Evolutionary conservation across 1,140 invertebrate genomes (phyloP).

Genomic region (Drosophila navojoa): DNA sequence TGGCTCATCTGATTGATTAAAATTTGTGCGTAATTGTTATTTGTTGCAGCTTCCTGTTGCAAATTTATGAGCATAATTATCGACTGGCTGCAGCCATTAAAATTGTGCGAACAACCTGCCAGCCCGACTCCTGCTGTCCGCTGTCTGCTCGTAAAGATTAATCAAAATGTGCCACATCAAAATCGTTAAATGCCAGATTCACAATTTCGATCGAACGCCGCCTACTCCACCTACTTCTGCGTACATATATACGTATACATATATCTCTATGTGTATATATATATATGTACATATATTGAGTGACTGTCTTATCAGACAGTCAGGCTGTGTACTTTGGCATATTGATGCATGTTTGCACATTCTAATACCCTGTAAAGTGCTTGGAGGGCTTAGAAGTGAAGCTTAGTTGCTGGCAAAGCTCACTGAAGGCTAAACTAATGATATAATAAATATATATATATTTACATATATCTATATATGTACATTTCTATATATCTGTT

Average conservation of each 20-base stretch:
- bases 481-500: no score
- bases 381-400: not conserved
- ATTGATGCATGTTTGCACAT: conserved; percentile 10
- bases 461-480: not conserved
- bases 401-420: no score
- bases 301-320: conserved; percentile 27
- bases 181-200: conserved; percentile 39
- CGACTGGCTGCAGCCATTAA: conserved; percentile 35
- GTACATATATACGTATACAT: no score
- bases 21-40: conserved; percentile 15
- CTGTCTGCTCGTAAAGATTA: conserved; percentile 45
- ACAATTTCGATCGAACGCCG: not conserved
- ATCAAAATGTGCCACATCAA: conserved; percentile 65
- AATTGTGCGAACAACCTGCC: conserved; percentile 28
- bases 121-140: not conserved
- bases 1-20: conserved; percentile 7
- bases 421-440: not conserved
- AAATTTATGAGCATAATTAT: conserved; percentile 49
- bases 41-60: conserved; percentile 14
- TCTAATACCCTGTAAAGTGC: not conserved
- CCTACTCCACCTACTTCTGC: not conserved
- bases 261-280: no score
- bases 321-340: conserved; percentile 13
- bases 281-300: not conserved
- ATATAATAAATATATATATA: no score